Evolutionary conservation across 2,113 vertebrate species (phyloP), one percentile per base, ranked within the genome.

Genomic region (Chaetodon auriga): DNA sequence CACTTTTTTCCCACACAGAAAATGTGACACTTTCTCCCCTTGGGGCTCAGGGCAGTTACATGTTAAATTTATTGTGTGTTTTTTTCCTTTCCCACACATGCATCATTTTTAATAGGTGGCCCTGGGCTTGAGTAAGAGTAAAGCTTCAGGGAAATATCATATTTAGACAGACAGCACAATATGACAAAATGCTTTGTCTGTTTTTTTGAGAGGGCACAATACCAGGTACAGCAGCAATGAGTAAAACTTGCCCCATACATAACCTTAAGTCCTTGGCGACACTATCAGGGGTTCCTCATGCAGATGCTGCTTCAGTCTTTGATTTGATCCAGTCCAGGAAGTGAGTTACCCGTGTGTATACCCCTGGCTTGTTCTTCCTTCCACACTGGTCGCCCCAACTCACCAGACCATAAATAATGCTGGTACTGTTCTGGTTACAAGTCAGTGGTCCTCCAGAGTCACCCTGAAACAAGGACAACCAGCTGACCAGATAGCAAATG

Each of bases 401-500:
- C 82, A 99, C 97, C 14, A 99, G 70, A n/a, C 98, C 98, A 0
- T 97, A 97, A 9, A 97, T 1, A 0, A 95, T 94, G 64, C 92
- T 90, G 46, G 75, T 84, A 0, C 78, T 90, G 0, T 96, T 87
- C 65, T 80, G 82, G 36, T 92, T 68, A 77, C 98, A 99, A 11
- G 95, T 96, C 82, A 99, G 82, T 1, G 98, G 98, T 14, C 98
- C 97, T 60, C 98, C 98, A 0, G 98, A 99, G 88, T 99, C 98
- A 21, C 97, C 97, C 98, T 99, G 84, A 63, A 90, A 90, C 62
- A 89, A 75, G 30, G 72, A 5, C 41, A 49, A 18, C 55, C 3
- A 43, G 46, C 15, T 86, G 36, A 79, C 2, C 18, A 61, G 6
- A 36, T 43, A 65, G n/a, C 30, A 49, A 63, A 75, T 16, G 4